Conservation (phyloP, 1,140 invertebrate species). For the Diorhabda sublineata region DNA sequence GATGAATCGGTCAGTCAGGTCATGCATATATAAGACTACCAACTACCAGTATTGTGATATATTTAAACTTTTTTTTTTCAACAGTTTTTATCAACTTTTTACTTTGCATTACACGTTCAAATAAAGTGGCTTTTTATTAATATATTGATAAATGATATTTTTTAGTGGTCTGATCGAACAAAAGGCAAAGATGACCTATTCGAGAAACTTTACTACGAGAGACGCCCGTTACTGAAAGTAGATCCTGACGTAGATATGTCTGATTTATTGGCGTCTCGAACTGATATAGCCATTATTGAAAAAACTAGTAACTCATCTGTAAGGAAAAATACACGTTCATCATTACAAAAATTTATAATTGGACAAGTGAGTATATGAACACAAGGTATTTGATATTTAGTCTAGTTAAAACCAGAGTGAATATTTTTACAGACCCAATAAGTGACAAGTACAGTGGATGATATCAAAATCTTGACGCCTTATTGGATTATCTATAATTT, state of each 20-base stretch:
- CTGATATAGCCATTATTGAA: slow-evolving; percentile 76
- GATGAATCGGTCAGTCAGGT: too few species aligned
- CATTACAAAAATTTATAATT: slow-evolving; percentile 84
- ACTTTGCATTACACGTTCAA: background rate
- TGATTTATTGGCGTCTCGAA: slow-evolving; percentile 75
- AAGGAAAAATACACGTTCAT: slow-evolving; percentile 72
- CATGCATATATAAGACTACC: background rate
- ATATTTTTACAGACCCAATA: too few species aligned
- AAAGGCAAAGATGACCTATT: slow-evolving; percentile 71
- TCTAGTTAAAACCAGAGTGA: too few species aligned
- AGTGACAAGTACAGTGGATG: too few species aligned
- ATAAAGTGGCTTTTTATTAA: slow-evolving; percentile 8
- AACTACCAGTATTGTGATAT: background rate
- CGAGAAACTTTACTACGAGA: slow-evolving; percentile 63
- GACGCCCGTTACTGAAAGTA: slow-evolving; percentile 59
- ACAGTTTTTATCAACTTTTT: background rate
- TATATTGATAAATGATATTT: slow-evolving; percentile 17
- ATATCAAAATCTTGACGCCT: too few species aligned
- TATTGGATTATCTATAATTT: too few species aligned
- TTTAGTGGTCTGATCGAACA: slow-evolving; percentile 80
- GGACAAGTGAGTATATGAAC: slow-evolving; percentile 54
- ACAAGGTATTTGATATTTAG: too few species aligned
- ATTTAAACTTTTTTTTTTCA: background rate
- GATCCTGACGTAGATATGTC: slow-evolving; percentile 63
- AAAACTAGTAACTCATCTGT: slow-evolving; percentile 82